Conservation (phyloP, 2,113 vertebrate genomes). For the Salvelinus namaycush region DNA sequence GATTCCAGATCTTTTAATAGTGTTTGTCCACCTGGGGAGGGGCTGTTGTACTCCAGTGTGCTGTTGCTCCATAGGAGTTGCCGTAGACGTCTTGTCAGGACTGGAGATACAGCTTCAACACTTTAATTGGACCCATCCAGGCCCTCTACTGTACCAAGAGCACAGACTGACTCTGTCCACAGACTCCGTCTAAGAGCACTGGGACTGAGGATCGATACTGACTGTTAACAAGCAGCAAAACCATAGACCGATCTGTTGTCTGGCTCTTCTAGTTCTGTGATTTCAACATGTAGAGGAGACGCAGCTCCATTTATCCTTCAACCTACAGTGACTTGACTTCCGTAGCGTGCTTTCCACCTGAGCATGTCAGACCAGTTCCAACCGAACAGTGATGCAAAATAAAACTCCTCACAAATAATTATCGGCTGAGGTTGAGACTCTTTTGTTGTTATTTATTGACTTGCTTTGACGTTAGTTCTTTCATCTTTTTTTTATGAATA, state of each 20-base stretch:
- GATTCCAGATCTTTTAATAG: not conserved
- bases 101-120: not conserved
- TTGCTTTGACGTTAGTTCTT: not conserved
- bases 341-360: not conserved
- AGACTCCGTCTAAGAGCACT: not conserved
- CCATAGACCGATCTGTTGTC: not conserved
- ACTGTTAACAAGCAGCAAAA: not conserved
- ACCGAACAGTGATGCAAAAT: not conserved
- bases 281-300: not conserved
- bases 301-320: not conserved
- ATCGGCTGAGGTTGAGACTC: not conserved
- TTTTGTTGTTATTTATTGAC: not conserved
- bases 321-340: not conserved
- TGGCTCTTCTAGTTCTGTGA: not conserved
- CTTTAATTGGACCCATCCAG: conserved; percentile 1
- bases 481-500: not conserved
- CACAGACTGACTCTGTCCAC: not conserved
- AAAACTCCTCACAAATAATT: not conserved
- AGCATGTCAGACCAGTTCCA: not conserved
- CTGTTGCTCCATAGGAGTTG: not conserved
- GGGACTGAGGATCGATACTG: not conserved
- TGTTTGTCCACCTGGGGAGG: not conserved
- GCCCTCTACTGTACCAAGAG: not conserved
- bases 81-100: not conserved
- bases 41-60: not conserved